phyloP scores from a whole-genome alignment of 2,113 vertebrate species.

The Semnornis frantzii region DNA sequence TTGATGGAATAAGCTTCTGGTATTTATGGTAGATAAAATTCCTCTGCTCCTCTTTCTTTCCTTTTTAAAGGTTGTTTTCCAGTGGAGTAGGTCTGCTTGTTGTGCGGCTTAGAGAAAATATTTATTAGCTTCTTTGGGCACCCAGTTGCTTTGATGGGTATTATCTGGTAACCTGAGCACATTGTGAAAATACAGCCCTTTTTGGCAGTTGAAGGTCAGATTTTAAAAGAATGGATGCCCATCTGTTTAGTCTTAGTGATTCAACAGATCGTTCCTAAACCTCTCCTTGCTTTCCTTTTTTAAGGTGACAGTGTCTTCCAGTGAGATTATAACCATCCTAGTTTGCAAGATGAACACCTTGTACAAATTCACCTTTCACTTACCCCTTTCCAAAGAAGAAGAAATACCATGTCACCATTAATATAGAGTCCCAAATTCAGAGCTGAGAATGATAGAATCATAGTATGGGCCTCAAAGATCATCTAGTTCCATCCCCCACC shows the following conservation, averaged over 20 bases:
- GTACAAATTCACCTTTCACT: background rate
- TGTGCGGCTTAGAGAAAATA: background rate
- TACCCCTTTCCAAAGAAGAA: background rate
- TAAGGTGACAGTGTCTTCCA: background rate
- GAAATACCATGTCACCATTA: background rate
- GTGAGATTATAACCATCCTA: background rate
- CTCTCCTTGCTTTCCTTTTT: background rate
- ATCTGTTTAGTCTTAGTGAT: background rate
- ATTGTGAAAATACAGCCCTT: conserved; percentile 16
- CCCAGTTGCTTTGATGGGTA: background rate
- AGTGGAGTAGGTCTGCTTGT: background rate
- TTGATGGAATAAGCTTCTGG: conserved; percentile 25
- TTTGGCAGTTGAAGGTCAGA: background rate
- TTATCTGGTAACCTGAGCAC: background rate
- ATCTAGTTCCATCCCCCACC: too few species aligned
- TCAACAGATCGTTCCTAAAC: background rate
- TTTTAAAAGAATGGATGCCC: background rate
- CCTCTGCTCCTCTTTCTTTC: background rate
- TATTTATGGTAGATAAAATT: conserved; percentile 19
- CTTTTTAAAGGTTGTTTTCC: conserved; percentile 6
- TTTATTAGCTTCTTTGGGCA: background rate
- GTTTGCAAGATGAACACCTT: background rate
- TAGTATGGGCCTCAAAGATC: too few species aligned
- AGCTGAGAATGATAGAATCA: background rate
- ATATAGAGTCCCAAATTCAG: background rate